Percentiles rank a stretch among this genome's conserved stretches.
These are phyloP conservation scores for Amblyteles armatorius DNA, from an alignment of 2,888 invertebrate genomes.

Conservation along the genomic window DNA sequence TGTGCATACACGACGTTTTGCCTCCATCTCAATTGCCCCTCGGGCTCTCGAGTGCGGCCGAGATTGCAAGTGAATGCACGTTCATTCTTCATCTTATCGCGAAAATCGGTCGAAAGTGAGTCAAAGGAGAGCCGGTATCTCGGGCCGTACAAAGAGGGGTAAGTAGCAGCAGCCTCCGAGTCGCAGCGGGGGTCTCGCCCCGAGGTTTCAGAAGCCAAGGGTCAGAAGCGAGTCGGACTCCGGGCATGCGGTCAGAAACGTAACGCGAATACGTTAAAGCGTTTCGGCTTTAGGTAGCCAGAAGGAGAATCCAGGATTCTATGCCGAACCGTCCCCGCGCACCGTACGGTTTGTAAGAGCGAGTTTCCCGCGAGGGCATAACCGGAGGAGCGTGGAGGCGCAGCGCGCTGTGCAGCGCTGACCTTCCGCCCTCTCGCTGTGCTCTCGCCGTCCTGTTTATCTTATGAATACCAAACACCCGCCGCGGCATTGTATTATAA, in stretches of 20 bases:
- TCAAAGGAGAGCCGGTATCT: constrained; percentile 43
- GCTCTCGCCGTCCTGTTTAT: constrained; percentile 78
- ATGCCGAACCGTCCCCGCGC: constrained; percentile 14
- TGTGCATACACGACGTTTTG: not conserved
- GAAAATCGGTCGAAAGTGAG: constrained; percentile 25
- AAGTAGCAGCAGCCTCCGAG: constrained; percentile 5
- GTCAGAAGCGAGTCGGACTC: constrained; percentile 41
- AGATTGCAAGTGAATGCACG: constrained; percentile 7
- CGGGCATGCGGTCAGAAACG: constrained; percentile 53
- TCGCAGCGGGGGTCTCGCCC: constrained; percentile 36
- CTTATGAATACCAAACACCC: constrained; percentile 84
- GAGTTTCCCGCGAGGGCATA: constrained; percentile 53
- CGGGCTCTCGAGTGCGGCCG: constrained; percentile 4
- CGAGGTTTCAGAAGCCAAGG: constrained; percentile 39
- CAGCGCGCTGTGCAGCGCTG: constrained; percentile 37
- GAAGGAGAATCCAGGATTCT: constrained; percentile 20
- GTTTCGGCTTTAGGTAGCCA: constrained; percentile 33
- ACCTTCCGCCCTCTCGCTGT: constrained; percentile 66
- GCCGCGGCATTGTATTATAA: constrained; percentile 83
- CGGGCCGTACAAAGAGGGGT: constrained; percentile 3
- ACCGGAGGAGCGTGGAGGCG: constrained; percentile 46
- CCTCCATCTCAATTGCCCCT: not conserved
- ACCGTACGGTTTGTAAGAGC: constrained; percentile 10
- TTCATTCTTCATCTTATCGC: constrained; percentile 32
- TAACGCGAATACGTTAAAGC: constrained; percentile 61